A percentile compares a stretch with the other conserved stretches of the same genome.
These are phyloP conservation scores for Phrynocephalus forsythii DNA, from an alignment of 2,797 vertebrate genomes.

Conservation along the genomic window DNA sequence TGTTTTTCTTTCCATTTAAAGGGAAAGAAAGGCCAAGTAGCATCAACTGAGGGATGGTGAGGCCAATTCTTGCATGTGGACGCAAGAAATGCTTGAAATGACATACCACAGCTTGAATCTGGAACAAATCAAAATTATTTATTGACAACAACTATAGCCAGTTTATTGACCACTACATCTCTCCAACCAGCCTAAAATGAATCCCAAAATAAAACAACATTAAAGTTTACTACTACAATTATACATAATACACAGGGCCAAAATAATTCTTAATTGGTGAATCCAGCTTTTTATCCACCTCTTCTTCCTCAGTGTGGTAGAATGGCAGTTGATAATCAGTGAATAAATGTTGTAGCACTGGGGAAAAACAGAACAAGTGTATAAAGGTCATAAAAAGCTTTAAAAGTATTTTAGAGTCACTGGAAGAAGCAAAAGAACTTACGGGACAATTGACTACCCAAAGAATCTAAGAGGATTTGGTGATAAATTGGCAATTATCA, in stretches of 20 bases:
- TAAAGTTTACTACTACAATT: neutral
- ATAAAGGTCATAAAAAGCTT: neutral
- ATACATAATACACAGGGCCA: neutral
- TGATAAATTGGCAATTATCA: slow-evolving; percentile 19
- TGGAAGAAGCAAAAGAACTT: neutral
- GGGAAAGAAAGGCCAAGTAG: no score
- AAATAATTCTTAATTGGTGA: no score
- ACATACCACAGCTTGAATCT: no score
- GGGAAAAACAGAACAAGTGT: neutral
- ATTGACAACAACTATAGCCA: no score
- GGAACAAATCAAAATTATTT: no score
- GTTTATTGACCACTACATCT: neutral
- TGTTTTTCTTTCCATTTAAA: no score
- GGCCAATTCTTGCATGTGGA: no score
- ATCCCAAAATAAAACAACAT: neutral
- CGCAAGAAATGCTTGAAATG: no score
- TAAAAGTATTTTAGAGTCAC: neutral
- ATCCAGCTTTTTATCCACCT: neutral
- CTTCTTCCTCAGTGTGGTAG: neutral
- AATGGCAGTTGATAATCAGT: neutral
- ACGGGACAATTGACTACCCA: neutral
- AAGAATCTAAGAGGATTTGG: neutral
- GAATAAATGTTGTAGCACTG: neutral
- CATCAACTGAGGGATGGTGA: no score
- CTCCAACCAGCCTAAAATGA: neutral